phyloP scores from a whole-genome alignment of 2,888 invertebrate species.

The Spisula solida region DNA sequence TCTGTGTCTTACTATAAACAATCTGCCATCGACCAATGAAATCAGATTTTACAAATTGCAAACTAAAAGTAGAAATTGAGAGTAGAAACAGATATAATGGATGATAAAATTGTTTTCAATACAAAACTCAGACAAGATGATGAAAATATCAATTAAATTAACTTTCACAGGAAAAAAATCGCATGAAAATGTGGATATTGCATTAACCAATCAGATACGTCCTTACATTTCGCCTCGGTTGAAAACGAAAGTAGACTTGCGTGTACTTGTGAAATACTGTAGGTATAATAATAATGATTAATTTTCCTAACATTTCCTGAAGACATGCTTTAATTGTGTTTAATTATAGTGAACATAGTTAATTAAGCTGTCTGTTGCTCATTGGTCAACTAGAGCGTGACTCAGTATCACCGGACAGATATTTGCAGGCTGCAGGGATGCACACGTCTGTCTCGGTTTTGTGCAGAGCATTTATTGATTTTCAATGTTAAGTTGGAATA shows the following conservation, averaged over 20 bases:
- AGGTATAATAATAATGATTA: background rate
- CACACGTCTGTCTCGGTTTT: background rate
- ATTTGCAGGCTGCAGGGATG: background rate
- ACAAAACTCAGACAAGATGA: too few species aligned
- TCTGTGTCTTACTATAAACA: conserved; percentile 16
- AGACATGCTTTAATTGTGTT: too few species aligned
- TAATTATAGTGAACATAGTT: too few species aligned
- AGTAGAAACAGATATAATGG: too few species aligned
- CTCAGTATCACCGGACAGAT: background rate
- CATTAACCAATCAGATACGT: background rate
- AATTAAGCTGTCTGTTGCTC: background rate
- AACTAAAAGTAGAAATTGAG: conserved; percentile 19
- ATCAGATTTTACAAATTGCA: background rate
- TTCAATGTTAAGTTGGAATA: background rate
- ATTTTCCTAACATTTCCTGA: too few species aligned
- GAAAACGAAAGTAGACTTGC: conserved; percentile 13
- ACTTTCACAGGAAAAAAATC: too few species aligned
- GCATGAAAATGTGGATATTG: background rate
- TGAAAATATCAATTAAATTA: too few species aligned
- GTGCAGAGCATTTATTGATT: background rate
- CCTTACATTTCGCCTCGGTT: conserved; percentile 4
- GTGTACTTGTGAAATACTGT: background rate
- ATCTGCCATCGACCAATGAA: background rate
- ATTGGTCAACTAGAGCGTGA: background rate
- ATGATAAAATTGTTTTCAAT: too few species aligned